A percentile compares a stretch with the other conserved stretches of the same genome.
Conservation (phyloP, 2,888 invertebrate genomes). For the Magallana nippona region DNA sequence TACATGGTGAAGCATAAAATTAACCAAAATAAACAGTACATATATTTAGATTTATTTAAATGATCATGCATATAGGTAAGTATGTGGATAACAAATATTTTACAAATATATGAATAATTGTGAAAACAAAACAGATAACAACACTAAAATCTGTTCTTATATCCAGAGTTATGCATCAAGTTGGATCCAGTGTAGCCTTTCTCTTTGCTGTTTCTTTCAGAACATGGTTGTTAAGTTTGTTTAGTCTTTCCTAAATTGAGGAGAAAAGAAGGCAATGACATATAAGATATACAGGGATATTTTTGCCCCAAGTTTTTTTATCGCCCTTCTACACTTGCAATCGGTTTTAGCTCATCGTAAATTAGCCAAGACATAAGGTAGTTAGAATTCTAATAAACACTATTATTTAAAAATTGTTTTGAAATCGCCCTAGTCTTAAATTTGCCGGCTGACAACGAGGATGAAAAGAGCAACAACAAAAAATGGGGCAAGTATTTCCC, state of each 20-base stretch:
- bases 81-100: too few relatives aligned
- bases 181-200: conserved; percentile 72
- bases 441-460: neutral
- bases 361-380: neutral
- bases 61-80: too few relatives aligned
- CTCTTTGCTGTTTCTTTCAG: conserved; percentile 88
- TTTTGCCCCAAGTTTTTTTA: too few relatives aligned
- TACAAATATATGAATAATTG: too few relatives aligned
- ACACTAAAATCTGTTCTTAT: too few relatives aligned
- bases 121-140: too few relatives aligned
- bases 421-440: neutral
- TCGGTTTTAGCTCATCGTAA: neutral
- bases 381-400: neutral
- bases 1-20: too few relatives aligned
- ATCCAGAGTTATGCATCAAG: neutral
- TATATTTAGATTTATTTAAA: too few relatives aligned
- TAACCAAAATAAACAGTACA: too few relatives aligned
- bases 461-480: too few relatives aligned
- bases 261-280: neutral
- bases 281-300: neutral
- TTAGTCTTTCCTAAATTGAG: conserved; percentile 86
- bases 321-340: too few relatives aligned
- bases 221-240: conserved; percentile 89
- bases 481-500: too few relatives aligned
- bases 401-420: neutral